Conservation (phyloP, 2,888 invertebrate species). For the Torymus aiolomorphi region DNA sequence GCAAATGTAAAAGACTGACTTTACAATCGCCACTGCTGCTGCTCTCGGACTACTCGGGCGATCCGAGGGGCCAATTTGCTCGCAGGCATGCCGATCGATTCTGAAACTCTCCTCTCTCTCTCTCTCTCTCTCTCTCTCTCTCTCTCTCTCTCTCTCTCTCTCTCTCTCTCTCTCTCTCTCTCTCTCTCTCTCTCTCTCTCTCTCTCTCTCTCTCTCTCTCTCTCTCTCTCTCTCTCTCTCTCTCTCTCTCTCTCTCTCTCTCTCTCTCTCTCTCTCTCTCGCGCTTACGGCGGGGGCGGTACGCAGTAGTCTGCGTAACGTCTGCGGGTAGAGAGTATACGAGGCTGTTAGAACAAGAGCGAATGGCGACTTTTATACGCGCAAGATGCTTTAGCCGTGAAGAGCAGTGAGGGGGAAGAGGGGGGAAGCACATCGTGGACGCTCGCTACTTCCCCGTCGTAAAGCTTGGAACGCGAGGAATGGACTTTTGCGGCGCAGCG, state of each 20-base stretch:
- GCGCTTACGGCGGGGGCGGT: no score
- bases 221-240: neutral
- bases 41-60: neutral
- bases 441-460: conserved; percentile 49
- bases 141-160: no score
- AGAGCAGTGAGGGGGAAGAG: neutral
- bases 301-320: conserved; percentile 20
- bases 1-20: conserved; percentile 10
- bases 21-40: conserved; percentile 26
- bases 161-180: neutral
- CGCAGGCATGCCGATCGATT: conserved; percentile 41
- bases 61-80: conserved; percentile 33
- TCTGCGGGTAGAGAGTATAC: conserved; percentile 5
- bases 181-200: no score
- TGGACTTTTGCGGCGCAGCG: conserved; percentile 39
- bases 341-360: neutral
- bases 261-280: no score
- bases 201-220: neutral
- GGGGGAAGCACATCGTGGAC: no score
- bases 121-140: no score
- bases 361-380: conserved; percentile 19
- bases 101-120: neutral
- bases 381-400: neutral
- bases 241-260: neutral
- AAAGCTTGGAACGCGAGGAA: conserved; percentile 58